These are phyloP conservation scores for Wiebesia pumilae DNA, from an alignment of 1,140 invertebrate genomes.

Conservation along the genomic window DNA sequence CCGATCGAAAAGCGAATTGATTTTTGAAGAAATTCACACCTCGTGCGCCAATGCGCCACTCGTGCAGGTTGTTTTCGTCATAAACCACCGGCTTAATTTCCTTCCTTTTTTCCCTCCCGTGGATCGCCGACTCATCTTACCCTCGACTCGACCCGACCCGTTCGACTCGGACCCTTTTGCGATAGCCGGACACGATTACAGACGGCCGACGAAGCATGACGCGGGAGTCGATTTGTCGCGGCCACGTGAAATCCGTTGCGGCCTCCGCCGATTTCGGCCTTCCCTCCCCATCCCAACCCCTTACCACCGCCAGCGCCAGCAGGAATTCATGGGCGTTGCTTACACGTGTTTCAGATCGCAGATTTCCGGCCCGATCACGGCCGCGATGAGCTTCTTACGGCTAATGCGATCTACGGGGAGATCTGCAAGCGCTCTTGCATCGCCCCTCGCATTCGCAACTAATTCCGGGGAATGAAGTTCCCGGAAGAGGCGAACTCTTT, in stretches of 20 bases:
- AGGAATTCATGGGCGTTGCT: constrained; percentile 38
- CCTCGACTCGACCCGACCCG: not conserved
- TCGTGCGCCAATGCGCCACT: not conserved
- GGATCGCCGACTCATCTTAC: constrained; percentile 14
- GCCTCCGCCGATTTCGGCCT: not conserved
- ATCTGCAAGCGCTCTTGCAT: too few relatives aligned
- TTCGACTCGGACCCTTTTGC: not conserved
- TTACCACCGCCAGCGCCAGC: not conserved
- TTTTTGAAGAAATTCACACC: constrained; percentile 8
- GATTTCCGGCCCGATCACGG: constrained; percentile 43
- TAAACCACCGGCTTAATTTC: not conserved
- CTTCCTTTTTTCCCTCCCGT: not conserved
- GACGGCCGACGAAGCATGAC: not conserved
- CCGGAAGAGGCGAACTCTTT: too few relatives aligned
- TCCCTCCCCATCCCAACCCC: not conserved
- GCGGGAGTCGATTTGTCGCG: constrained; percentile 42
- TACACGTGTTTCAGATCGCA: constrained; percentile 49
- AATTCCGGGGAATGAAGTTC: not conserved
- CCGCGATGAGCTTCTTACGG: constrained; percentile 1
- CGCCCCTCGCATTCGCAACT: not conserved
- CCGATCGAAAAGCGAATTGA: not conserved
- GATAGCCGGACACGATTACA: not conserved
- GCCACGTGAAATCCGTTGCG: constrained; percentile 15
- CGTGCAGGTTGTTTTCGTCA: not conserved
- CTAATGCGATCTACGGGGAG: constrained; percentile 10